Evolutionary conservation across 1,140 invertebrate species (phyloP).

Genomic region (Patella vulgata): DNA sequence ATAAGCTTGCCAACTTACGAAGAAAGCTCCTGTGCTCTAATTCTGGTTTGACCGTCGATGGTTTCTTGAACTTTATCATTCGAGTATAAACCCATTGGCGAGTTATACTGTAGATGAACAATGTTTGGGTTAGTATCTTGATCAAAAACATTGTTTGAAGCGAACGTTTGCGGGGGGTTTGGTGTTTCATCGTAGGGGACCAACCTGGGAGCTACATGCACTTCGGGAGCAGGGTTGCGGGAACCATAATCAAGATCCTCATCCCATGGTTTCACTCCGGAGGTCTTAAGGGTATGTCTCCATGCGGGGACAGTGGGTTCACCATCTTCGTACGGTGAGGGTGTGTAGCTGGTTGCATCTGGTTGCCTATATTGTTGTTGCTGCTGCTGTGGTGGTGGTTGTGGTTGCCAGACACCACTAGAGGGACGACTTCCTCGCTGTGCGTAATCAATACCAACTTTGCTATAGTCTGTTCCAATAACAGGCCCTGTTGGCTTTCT

Average conservation of each 20-base stretch:
- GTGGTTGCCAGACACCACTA: slow-evolving; percentile 3
- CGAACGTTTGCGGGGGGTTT: background rate
- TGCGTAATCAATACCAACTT: too few species aligned
- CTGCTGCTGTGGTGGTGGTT: slow-evolving; percentile 9
- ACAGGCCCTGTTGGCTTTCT: too few species aligned
- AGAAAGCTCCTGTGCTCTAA: slow-evolving; percentile 19
- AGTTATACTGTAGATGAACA: slow-evolving; percentile 84
- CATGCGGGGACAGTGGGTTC: slow-evolving; percentile 30
- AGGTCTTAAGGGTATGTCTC: slow-evolving; percentile 34
- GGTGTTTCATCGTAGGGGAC: slow-evolving; percentile 23
- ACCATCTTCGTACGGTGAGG: slow-evolving; percentile 17
- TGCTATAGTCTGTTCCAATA: too few species aligned
- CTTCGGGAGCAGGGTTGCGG: slow-evolving; percentile 13
- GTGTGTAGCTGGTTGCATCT: slow-evolving; percentile 16
- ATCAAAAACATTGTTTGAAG: too few species aligned
- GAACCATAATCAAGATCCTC: slow-evolving; percentile 33
- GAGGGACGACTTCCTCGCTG: too few species aligned
- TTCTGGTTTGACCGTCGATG: slow-evolving; percentile 79
- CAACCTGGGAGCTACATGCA: slow-evolving; percentile 42
- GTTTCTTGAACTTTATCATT: slow-evolving; percentile 95
- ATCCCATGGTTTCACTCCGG: slow-evolving; percentile 55
- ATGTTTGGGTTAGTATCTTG: slow-evolving; percentile 31
- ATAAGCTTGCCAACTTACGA: background rate
- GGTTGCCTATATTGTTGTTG: slow-evolving; percentile 8
- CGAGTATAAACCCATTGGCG: slow-evolving; percentile 93